These are phyloP conservation scores for Mesocricetus auratus DNA, from an alignment of 2,113 vertebrate genomes.

Conservation along the genomic window DNA sequence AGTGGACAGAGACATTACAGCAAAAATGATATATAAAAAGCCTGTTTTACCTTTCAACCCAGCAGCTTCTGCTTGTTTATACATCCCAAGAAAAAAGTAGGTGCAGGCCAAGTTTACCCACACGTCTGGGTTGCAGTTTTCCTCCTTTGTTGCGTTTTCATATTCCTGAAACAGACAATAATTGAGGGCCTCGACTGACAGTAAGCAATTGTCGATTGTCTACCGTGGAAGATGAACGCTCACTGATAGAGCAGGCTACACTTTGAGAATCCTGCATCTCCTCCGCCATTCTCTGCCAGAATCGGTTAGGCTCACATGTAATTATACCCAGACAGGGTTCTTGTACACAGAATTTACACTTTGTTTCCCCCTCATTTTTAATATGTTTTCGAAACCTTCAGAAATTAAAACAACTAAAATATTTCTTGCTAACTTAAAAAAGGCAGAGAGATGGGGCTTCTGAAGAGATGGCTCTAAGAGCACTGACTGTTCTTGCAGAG, in stretches of 20 bases:
- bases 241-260: background rate
- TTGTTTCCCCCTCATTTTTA: background rate
- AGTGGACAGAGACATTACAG: background rate
- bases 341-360: background rate
- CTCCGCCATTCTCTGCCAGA: background rate
- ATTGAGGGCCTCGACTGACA: background rate
- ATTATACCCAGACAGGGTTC: background rate
- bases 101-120: conserved; percentile 97
- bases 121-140: conserved; percentile 91
- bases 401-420: background rate
- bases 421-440: conserved; percentile 63
- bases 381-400: background rate
- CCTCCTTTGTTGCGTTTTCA: conserved; percentile 88
- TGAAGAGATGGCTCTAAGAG: background rate
- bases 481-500: background rate
- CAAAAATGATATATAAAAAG: background rate
- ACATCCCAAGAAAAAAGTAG: conserved; percentile 96
- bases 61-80: no score
- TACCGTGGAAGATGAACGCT: background rate
- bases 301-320: background rate
- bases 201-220: background rate
- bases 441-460: background rate
- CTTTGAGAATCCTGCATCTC: background rate
- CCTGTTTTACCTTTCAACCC: conserved; percentile 92
- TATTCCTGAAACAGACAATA: conserved; percentile 91